These are phyloP conservation scores for Lateolabrax maculatus DNA, from an alignment of 2,797 vertebrate genomes.

Conservation along the genomic window DNA sequence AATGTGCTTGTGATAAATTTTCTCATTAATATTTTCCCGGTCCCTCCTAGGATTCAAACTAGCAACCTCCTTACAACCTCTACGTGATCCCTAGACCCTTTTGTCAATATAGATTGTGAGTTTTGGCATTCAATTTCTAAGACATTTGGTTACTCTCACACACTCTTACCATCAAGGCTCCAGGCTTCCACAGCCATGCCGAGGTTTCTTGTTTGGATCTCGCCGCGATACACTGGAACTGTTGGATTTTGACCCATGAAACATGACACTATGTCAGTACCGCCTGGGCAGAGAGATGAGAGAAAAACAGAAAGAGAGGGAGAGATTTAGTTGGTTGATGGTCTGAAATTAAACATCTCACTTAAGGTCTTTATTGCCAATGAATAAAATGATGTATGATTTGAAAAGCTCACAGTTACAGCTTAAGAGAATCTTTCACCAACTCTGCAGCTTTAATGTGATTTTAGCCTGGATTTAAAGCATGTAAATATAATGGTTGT, in stretches of 20 bases:
- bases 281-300: conserved; percentile 83
- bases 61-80: not conserved
- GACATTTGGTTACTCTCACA: not conserved
- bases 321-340: conserved; percentile 6
- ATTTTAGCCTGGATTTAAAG: not conserved
- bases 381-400: not conserved
- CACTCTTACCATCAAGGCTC: conserved; percentile 88
- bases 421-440: not conserved
- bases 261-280: conserved; percentile 97
- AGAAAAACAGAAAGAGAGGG: conserved; percentile 13
- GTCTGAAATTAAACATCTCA: not conserved
- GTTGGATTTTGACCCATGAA: conserved; percentile 96
- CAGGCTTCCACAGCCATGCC: conserved; percentile 96
- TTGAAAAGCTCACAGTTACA: not conserved
- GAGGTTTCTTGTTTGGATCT: conserved; percentile 95
- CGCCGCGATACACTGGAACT: conserved; percentile 93
- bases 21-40: not conserved
- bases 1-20: conserved; percentile 7
- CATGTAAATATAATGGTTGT: not conserved
- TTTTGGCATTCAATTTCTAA: not conserved
- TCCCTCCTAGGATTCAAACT: conserved; percentile 2
- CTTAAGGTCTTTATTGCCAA: not conserved
- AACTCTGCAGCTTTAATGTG: not conserved
- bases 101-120: not conserved
- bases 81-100: not conserved